Base-by-base conservation (phyloP, 2,888 invertebrate species). In the Auanema sp. region DNA sequence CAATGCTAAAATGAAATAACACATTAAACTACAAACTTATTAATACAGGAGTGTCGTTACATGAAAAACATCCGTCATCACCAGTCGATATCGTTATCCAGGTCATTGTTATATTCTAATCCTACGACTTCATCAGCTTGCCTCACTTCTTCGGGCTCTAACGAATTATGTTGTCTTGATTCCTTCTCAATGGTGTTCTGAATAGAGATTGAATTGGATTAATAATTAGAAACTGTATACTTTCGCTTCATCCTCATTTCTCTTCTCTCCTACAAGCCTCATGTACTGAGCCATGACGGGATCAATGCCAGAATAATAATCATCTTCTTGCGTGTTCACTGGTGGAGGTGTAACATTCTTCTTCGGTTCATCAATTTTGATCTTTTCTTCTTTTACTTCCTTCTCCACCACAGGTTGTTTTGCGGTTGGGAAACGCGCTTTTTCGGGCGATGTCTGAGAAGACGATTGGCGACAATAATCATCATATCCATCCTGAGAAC, bases 221-320 rank as follows among this genome's bases (percentile, higher is more conserved):
- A 23, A 50, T 23, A 16, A 50, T 50, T 18, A 16, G 21, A n/a
- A 16, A 8, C 10, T 50, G 50, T 11, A 21, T 11, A 24, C 50
- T 8, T 47, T 47, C 18, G 47, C 18, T n/a, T 3, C 8, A 5
- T 51, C 62, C 56, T 2, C 40, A 18, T 41, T 51, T 25, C 69
- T 60, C 12, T 66, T 51, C 6, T 64, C 62, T 56, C 73, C 64
- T 8, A 76, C 65, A 47, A 66, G 51, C 24, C 62, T 55, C 76
- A 76, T 76, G 49, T 76, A 76, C 25, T 70, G 62, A 14, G 70
- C 70, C 76, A 76, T 74, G 11, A 74, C 64, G 5, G 76, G 76
- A 64, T 76, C 72, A 14, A 76, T 66, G 44, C 66, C 71, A 21
- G 58, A 43, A 23, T 57, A 61, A 0, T 55, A 11, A 8, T 14